Percentiles rank a stretch among this genome's conserved stretches.
These are phyloP conservation scores for Lycaena phlaeas DNA, from an alignment of 2,888 invertebrate species.

Conservation along the genomic window DNA sequence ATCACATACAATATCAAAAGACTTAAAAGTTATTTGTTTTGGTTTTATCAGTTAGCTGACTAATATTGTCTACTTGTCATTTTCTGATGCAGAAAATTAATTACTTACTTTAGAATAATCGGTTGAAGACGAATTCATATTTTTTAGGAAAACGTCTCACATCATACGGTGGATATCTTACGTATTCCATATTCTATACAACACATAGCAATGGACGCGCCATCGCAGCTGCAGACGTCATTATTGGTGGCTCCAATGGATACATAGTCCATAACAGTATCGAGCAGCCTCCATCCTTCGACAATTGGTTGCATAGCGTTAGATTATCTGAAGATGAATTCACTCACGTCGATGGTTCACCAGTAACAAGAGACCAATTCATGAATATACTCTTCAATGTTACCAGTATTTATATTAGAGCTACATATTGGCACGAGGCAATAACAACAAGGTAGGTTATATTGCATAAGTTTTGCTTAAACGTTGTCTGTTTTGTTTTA, in stretches of 20 bases:
- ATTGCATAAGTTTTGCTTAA: too few relatives aligned
- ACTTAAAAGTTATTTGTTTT: too few relatives aligned
- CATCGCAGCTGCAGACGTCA: conserved; percentile 83
- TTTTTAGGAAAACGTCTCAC: conserved; percentile 81
- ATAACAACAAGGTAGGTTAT: conserved; percentile 75
- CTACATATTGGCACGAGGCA: conserved; percentile 87
- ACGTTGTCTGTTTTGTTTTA: too few relatives aligned
- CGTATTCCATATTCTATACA: conserved; percentile 82
- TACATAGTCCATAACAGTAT: conserved; percentile 76
- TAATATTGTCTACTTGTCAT: too few relatives aligned
- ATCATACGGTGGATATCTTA: conserved; percentile 90
- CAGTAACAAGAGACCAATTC: conserved; percentile 86
- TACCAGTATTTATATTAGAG: conserved; percentile 87
- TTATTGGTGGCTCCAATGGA: conserved; percentile 81
- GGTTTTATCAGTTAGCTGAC: too few relatives aligned
- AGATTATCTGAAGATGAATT: conserved; percentile 86
- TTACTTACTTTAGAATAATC: too few relatives aligned
- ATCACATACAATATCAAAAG: too few relatives aligned
- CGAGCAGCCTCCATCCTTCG: conserved; percentile 84
- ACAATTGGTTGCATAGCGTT: conserved; percentile 77
- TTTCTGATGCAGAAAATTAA: too few relatives aligned
- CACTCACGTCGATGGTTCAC: conserved; percentile 75
- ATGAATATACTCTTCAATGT: conserved; percentile 91
- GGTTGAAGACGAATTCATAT: too few relatives aligned
- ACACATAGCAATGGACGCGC: conserved; percentile 74